Evolutionary conservation across 2,888 invertebrate species (phyloP).

Genomic region (Pocota personata): DNA sequence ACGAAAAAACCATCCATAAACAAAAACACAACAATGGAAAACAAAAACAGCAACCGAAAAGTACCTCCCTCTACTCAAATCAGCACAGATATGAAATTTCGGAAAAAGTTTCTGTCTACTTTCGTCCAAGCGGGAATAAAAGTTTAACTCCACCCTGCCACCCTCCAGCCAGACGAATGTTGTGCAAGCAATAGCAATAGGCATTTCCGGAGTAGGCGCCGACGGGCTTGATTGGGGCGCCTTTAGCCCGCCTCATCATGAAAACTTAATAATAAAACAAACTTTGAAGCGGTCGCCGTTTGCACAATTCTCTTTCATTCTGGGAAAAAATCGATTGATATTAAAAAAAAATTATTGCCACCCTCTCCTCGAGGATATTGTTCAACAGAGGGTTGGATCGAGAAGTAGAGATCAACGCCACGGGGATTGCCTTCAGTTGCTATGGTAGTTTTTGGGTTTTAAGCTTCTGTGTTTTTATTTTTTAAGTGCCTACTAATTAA

Average conservation of each 20-base stretch:
- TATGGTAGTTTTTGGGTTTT: not conserved
- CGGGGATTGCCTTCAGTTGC: not conserved
- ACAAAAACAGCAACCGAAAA: no score
- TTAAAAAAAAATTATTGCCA: constrained; percentile 10
- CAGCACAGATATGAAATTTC: constrained; percentile 14
- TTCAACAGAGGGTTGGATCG: not conserved
- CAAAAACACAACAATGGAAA: constrained; percentile 8
- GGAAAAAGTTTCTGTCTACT: constrained; percentile 1
- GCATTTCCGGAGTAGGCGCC: constrained; percentile 32
- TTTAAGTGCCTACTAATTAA: not conserved
- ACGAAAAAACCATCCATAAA: not conserved
- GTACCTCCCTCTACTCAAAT: not conserved
- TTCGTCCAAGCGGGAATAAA: not conserved
- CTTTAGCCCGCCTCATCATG: constrained; percentile 5
- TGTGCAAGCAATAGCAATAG: constrained; percentile 31
- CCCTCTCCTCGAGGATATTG: not conserved
- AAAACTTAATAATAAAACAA: constrained; percentile 28
- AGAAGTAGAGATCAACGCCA: not conserved
- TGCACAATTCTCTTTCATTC: constrained; percentile 16
- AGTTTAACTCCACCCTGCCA: not conserved
- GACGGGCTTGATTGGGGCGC: not conserved
- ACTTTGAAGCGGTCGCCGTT: constrained; percentile 4
- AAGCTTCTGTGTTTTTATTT: not conserved
- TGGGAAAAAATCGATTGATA: constrained; percentile 23
- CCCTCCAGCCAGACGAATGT: not conserved